Percentiles rank a stretch among this genome's conserved stretches.
These are phyloP conservation scores for Enteromius viviparus DNA, from an alignment of 2,797 vertebrate species.

Conservation along the genomic window DNA sequence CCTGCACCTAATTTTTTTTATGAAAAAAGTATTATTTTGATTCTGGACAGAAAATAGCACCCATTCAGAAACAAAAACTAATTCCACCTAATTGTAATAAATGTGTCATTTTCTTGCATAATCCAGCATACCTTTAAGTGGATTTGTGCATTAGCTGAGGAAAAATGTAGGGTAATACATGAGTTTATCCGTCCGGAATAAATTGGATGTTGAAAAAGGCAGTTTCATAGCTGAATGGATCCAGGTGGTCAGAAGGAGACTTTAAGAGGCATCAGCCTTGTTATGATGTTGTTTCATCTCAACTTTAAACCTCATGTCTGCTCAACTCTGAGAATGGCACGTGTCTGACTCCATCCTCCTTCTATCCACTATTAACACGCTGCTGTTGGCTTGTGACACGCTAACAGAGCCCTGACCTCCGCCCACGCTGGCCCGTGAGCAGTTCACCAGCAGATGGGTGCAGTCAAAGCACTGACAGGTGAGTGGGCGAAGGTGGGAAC, in stretches of 20 bases:
- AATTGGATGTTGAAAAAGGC: neutral
- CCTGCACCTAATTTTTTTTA: no score
- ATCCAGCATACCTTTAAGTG: neutral
- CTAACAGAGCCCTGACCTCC: constrained; percentile 48
- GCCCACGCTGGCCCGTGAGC: constrained; percentile 41
- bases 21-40: no score
- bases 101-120: neutral
- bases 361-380: constrained; percentile 70
- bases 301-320: neutral
- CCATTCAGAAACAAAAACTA: no score
- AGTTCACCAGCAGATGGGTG: constrained; percentile 67
- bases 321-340: constrained; percentile 50
- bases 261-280: neutral
- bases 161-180: neutral
- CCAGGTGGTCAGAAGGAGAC: neutral
- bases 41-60: no score
- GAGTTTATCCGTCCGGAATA: neutral
- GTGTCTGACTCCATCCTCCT: constrained; percentile 70
- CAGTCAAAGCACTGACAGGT: constrained; percentile 52
- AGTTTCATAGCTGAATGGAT: neutral
- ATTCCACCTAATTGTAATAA: neutral
- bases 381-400: constrained; percentile 7
- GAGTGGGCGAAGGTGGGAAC: constrained; percentile 75
- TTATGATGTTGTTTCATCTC: neutral
- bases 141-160: neutral